phyloP scores from a whole-genome alignment of 2,113 vertebrate genomes.

The Ceratotherium simum region DNA sequence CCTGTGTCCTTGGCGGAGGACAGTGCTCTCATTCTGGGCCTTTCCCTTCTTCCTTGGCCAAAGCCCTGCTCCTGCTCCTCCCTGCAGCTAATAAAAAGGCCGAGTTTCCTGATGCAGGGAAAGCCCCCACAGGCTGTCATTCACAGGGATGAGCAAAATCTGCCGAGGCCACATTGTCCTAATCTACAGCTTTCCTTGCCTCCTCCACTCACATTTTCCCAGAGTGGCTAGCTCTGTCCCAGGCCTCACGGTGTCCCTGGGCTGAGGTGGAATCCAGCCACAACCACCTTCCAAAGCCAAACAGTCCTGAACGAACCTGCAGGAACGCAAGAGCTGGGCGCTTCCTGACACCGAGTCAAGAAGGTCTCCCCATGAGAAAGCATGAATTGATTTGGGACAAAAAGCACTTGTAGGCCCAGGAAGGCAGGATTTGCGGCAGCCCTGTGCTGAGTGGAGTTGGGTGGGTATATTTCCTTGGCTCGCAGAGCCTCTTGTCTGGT shows the following conservation, averaged over 20 bases:
- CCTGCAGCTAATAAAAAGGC: not conserved
- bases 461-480: not conserved
- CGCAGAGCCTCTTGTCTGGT: not conserved
- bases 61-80: not conserved
- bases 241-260: not conserved
- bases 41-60: constrained; percentile 49
- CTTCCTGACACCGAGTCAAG: not conserved
- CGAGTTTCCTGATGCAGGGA: not conserved
- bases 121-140: not conserved
- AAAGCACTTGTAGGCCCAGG: not conserved
- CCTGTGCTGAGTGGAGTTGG: not conserved
- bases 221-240: not conserved
- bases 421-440: not conserved
- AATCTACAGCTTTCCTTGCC: not conserved
- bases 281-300: not conserved
- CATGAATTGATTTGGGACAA: not conserved
- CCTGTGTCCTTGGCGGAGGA: constrained; percentile 63
- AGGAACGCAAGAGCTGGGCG: not conserved
- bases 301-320: not conserved
- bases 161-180: not conserved
- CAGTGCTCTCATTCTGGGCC: not conserved
- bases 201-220: not conserved
- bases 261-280: not conserved
- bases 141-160: not conserved
- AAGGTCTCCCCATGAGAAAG: not conserved